Percentiles rank a stretch among this genome's conserved stretches.
Evolutionary conservation across 2,797 vertebrate species (phyloP).

Genomic region (Macroramphosus scolopax): DNA sequence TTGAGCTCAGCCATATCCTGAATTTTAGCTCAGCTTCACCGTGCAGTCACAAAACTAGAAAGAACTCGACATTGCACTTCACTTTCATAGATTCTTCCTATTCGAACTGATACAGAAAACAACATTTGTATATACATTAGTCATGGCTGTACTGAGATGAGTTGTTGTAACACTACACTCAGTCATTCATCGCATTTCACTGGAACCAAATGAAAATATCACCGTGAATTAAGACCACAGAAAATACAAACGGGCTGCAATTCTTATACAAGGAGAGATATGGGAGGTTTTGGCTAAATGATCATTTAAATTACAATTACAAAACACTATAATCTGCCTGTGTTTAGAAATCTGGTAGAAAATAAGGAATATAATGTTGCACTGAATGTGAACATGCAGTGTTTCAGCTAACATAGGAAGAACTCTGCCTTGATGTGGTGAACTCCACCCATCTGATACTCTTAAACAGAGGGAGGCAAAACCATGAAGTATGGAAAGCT

Average conservation of each 20-base stretch:
- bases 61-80: slow-evolving; percentile 25
- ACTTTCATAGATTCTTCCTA: slow-evolving; percentile 1
- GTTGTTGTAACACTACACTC: slow-evolving; percentile 3
- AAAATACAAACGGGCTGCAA: too few relatives aligned
- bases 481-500: slow-evolving; percentile 27
- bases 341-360: not conserved
- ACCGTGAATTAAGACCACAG: too few relatives aligned
- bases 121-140: slow-evolving; percentile 8
- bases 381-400: slow-evolving; percentile 4
- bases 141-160: slow-evolving; percentile 14
- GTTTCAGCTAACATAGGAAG: slow-evolving; percentile 11
- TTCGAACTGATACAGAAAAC: too few relatives aligned
- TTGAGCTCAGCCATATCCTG: slow-evolving; percentile 10
- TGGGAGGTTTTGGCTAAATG: too few relatives aligned
- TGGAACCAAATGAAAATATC: slow-evolving; percentile 4
- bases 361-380: slow-evolving; percentile 16
- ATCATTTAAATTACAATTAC: too few relatives aligned
- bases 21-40: slow-evolving; percentile 6
- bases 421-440: slow-evolving; percentile 48
- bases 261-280: too few relatives aligned
- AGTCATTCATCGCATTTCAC: not conserved
- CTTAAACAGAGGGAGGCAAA: slow-evolving; percentile 31
- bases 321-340: too few relatives aligned
- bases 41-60: slow-evolving; percentile 15
- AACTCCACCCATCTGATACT: slow-evolving; percentile 45